These are phyloP conservation scores for Drosophila pallidifrons DNA, from an alignment of 1,140 invertebrate genomes.

Conservation along the genomic window DNA sequence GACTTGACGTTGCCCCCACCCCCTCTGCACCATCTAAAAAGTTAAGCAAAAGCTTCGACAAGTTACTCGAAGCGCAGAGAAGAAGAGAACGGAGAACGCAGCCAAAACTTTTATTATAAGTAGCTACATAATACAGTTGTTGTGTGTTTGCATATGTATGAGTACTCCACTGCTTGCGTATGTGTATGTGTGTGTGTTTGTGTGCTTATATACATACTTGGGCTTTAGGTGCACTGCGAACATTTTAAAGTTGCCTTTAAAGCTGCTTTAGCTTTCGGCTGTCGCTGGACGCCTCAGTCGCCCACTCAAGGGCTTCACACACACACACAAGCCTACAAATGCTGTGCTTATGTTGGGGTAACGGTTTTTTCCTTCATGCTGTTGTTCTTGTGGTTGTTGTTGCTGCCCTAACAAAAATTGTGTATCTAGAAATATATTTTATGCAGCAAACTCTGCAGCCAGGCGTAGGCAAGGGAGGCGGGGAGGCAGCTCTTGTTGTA, in stretches of 20 bases:
- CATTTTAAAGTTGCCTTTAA: slow-evolving; percentile 65
- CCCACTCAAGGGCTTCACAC: slow-evolving; percentile 32
- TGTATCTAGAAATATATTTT: slow-evolving; percentile 81
- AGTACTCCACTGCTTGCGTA: neutral
- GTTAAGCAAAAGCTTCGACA: slow-evolving; percentile 58
- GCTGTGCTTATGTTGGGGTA: slow-evolving; percentile 56
- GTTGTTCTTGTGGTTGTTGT: slow-evolving; percentile 25
- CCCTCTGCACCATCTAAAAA: neutral
- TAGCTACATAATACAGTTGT: slow-evolving; percentile 22
- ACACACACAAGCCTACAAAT: slow-evolving; percentile 12
- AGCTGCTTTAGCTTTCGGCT: slow-evolving; percentile 31
- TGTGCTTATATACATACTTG: slow-evolving; percentile 1
- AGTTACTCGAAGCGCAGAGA: slow-evolving; percentile 51
- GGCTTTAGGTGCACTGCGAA: slow-evolving; percentile 16
- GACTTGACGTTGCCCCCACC: neutral
- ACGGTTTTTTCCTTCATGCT: slow-evolving; percentile 51
- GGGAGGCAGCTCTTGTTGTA: neutral
- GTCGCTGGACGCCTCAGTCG: slow-evolving; percentile 19
- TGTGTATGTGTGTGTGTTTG: slow-evolving; percentile 3
- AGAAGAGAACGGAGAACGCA: slow-evolving; percentile 11
- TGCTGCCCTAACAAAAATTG: slow-evolving; percentile 60
- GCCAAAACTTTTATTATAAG: slow-evolving; percentile 24
- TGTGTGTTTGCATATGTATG: neutral
- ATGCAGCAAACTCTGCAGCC: slow-evolving; percentile 49
- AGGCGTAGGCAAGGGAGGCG: slow-evolving; percentile 2